Base-by-base conservation (phyloP, 2,797 vertebrate species). In the Takifugu ocellatus region DNA sequence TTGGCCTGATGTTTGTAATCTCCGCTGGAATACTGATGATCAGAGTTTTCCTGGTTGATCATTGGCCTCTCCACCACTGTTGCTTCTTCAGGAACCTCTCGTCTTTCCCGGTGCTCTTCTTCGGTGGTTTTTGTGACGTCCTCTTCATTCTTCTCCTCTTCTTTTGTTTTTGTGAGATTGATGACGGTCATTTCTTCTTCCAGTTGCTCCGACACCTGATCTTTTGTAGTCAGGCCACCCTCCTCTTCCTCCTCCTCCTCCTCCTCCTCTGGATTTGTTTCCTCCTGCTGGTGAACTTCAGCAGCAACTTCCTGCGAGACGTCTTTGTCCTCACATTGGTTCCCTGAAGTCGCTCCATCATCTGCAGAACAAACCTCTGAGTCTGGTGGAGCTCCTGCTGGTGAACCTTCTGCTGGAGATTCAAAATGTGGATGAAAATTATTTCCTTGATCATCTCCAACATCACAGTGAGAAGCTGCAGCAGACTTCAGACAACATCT, bases 21-120 rank as follows among this genome's bases (percentile, higher is more conserved):
- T 43, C 90, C 92, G 45, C 90, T 92, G 56, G 89, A 92, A 78
- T 93, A 93, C 61, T 91, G 91, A 65, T 93, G 92, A 60, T 92
- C 92, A 5, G 87, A 88, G 75, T 91, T 92, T 72, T 90, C 86
- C 81, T 90, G 90, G 51, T 68, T 82, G 1, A 82, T 61, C 42
- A 75, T 70, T 45, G 77, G 88, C 49, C 81, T 83, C 51, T 81
- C 82, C n/a, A 59, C 61, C 17, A 66, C 72, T 9, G 60, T 82
- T 17, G 82, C 66, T 9, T 73, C 65, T 9, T 70, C 66, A 1
- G 62, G 54, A 17, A 66, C 53, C 1, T 71, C 61, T 1, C 66
- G 52, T 0, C 43, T 70, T 8, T 79, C 69, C 2, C 52, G 51
- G 36, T 84, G 63, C 7, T 64, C 89, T 36, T 78, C 61, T 6